Evolutionary conservation across 2,888 invertebrate genomes (phyloP).

Genomic region (Rambutsinella grinnellia): DNA sequence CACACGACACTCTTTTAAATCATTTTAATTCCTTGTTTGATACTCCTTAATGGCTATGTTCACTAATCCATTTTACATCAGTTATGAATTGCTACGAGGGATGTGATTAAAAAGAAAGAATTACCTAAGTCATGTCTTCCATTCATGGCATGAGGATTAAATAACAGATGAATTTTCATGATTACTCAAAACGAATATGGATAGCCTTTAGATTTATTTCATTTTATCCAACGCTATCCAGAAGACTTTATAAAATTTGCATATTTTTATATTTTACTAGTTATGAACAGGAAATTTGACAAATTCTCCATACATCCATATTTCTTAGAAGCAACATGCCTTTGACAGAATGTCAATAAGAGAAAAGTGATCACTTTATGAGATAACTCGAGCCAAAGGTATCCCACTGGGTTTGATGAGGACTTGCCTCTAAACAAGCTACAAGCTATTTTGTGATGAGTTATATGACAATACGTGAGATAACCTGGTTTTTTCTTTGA

Average conservation of each 20-base stretch:
- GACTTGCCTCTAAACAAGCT: background rate
- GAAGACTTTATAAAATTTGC: no score
- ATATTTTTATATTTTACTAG: no score
- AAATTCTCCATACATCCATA: conserved; percentile 11
- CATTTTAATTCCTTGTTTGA: conserved; percentile 50
- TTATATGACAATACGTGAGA: conserved; percentile 38
- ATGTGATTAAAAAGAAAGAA: conserved; percentile 2
- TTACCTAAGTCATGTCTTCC: background rate
- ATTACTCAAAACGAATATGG: background rate
- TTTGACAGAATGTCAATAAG: conserved; percentile 53
- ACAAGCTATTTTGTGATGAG: conserved; percentile 24
- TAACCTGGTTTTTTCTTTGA: conserved; percentile 7
- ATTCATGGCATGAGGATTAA: background rate
- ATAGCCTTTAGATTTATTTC: background rate
- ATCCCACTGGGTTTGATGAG: conserved; percentile 33
- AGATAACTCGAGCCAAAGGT: conserved; percentile 34
- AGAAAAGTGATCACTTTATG: conserved; percentile 40
- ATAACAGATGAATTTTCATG: background rate
- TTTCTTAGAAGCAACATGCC: conserved; percentile 18
- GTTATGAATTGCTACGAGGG: background rate
- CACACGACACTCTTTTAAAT: conserved; percentile 54
- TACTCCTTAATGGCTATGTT: conserved; percentile 50
- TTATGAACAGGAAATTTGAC: no score
- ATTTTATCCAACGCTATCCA: no score
- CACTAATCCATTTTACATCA: conserved; percentile 25